Base-by-base conservation (phyloP, 2,888 invertebrate species). In the Margaritifera margaritifera region DNA sequence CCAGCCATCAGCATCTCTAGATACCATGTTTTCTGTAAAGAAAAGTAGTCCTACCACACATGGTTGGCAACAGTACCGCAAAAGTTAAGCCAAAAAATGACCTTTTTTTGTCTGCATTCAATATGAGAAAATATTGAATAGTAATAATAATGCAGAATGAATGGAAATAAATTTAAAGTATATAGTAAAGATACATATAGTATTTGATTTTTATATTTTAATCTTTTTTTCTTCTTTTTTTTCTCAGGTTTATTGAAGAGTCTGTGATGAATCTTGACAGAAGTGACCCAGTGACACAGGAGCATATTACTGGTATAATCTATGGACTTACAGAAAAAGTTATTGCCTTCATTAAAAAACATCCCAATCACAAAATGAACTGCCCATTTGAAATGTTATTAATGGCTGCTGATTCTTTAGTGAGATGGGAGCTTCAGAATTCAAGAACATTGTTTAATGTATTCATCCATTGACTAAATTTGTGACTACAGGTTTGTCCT, bases 191-290 rank as follows among this genome's bases (percentile, higher is more conserved):
- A 5, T 18, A 54, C 20, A 52, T 54, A 54, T 20, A 1, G 1
- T 53, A 31, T 4, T 52, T 50, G 8, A 63, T 20, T 42, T 31
- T 22, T n/a, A 64, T 42, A 24, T 15, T n/a, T 53, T 42, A 18
- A 31, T 62, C 20, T 27, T 53, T 53, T 42, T 61, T 56, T n/a
- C 6, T 55, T 1, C 19, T 50, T 67, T 22, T 64, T 19, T 62
- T 18, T 75, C 80, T 15, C 90, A 96, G 96, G 85, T 97, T 95
- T 91, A 91, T 97, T 69, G 94, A 95, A 84, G 96, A 96, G 87
- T 96, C 96, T 0, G 92, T 97, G 69, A 92, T 96, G 90, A 94
- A 94, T 87, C 91, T 97, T 70, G 95, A 96, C 90, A 92, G 93
- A 5, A 91, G 91, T 19, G 94, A 95, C 90, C 93, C 94, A 0